These are phyloP conservation scores for Psittacula echo DNA, from an alignment of 2,797 vertebrate genomes.

Conservation along the genomic window DNA sequence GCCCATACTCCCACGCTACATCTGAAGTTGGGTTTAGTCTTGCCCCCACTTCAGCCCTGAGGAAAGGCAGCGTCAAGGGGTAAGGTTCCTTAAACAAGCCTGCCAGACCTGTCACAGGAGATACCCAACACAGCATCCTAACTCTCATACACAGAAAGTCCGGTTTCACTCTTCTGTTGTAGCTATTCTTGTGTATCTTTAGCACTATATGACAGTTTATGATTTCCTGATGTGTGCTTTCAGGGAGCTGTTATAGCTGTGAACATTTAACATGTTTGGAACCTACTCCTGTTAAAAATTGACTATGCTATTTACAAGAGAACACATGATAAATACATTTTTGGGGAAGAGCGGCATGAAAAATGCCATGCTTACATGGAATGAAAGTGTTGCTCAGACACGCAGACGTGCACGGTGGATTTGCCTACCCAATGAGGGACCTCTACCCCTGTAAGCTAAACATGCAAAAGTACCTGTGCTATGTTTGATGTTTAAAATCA, in stretches of 20 bases:
- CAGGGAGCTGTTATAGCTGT: background rate
- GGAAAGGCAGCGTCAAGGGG: background rate
- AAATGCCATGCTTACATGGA: background rate
- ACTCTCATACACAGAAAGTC: background rate
- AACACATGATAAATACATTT: background rate
- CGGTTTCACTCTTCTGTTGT: background rate
- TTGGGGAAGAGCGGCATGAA: background rate
- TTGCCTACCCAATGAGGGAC: background rate
- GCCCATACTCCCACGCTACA: accelerated
- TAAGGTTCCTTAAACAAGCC: background rate
- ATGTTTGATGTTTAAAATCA: background rate
- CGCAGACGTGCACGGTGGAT: accelerated
- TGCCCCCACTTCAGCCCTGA: background rate
- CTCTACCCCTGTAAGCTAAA: background rate
- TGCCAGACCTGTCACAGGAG: background rate
- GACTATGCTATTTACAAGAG: background rate
- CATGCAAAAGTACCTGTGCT: background rate
- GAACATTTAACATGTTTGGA: background rate
- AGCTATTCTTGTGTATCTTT: background rate
- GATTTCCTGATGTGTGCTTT: background rate
- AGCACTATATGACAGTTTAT: background rate
- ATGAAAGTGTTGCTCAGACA: background rate
- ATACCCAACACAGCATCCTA: background rate
- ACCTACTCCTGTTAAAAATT: background rate
- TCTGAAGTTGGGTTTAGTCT: background rate